Base-by-base conservation (phyloP, 2,888 invertebrate genomes). In the Microdon myrmicae region DNA sequence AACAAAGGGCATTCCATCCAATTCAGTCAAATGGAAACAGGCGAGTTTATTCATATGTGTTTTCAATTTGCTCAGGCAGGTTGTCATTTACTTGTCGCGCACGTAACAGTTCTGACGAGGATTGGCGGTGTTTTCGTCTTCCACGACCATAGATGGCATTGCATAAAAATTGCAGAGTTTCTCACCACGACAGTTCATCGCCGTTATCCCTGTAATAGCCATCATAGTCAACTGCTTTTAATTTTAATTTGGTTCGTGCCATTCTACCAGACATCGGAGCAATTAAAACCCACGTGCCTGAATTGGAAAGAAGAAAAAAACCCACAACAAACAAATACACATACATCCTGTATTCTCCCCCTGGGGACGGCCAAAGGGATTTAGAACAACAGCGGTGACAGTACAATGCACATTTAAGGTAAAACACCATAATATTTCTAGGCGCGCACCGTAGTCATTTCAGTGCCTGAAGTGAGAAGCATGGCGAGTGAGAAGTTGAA, bases 321-420 rank as follows among this genome's bases (percentile, higher is more conserved):
- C n/a, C n/a, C n/a, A n/a, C n/a, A n/a, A n/a, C n/a, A n/a, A n/a
- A n/a, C n/a, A n/a, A 51, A n/a, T 12, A 10, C 10, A 19, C 20
- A 9, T n/a, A n/a, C n/a, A n/a, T n/a, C n/a, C n/a, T n/a, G n/a
- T n/a, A 6, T 22, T 23, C 43, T 17, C 44, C 51, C 61, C 51
- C 29, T n/a, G n/a, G 41, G 39, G 47, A 56, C 61, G 35, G 26
- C 48, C 44, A 22, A 43, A 34, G 44, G 34, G 48, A 13, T 29
- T 13, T 32, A 43, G 47, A 55, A 56, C 35, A 45, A 64, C 37
- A 56, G 37, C 23, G 34, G 35, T 48, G 34, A 41, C 44, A n/a
- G n/a, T n/a, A 61, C 56, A 61, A 61, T 49, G 49, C 48, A 48
- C 48, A 19, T 48, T 29, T 61, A 56, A 39, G 49, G 43, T 48